A percentile compares a stretch with the other conserved stretches of the same genome.
Evolutionary conservation across 2,888 invertebrate species (phyloP).

Genomic region (Acrobasis suavella): DNA sequence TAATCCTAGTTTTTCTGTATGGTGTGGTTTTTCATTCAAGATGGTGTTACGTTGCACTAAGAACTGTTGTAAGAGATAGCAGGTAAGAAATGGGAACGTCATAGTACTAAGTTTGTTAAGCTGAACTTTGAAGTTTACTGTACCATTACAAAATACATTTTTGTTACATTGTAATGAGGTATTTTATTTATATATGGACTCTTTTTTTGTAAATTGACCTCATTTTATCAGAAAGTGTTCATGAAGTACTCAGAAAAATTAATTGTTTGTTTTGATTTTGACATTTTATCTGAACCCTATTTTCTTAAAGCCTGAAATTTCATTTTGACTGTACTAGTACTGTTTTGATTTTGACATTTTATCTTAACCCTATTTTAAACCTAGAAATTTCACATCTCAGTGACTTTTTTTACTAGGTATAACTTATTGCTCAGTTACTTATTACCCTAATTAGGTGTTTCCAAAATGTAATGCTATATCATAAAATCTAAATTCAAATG

Average conservation of each 20-base stretch:
- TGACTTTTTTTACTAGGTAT: too few species aligned
- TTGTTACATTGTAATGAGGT: background rate
- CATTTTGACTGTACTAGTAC: too few species aligned
- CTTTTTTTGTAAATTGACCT: background rate
- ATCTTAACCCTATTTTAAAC: too few species aligned
- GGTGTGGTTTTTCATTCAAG: conserved; percentile 86
- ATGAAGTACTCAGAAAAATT: background rate
- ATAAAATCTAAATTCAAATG: too few species aligned
- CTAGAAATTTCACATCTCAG: too few species aligned
- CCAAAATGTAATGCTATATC: too few species aligned
- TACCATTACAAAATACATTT: background rate
- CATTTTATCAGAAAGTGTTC: background rate
- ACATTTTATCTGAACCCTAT: too few species aligned
- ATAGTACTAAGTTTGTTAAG: conserved; percentile 24
- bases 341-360: too few species aligned
- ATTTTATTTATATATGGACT: background rate
- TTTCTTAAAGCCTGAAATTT: too few species aligned
- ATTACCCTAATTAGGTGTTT: too few species aligned
- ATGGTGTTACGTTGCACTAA: conserved; percentile 90
- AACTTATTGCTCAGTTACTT: too few species aligned
- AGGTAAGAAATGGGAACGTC: conserved; percentile 77
- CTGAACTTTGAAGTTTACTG: conserved; percentile 7
- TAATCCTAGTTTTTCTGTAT: conserved; percentile 84
- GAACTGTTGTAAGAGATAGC: conserved; percentile 88
- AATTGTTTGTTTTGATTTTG: too few species aligned